Percentiles rank a stretch among this genome's conserved stretches.
Evolutionary conservation across 2,113 vertebrate species (phyloP).

Genomic region (Daboia siamensis): DNA sequence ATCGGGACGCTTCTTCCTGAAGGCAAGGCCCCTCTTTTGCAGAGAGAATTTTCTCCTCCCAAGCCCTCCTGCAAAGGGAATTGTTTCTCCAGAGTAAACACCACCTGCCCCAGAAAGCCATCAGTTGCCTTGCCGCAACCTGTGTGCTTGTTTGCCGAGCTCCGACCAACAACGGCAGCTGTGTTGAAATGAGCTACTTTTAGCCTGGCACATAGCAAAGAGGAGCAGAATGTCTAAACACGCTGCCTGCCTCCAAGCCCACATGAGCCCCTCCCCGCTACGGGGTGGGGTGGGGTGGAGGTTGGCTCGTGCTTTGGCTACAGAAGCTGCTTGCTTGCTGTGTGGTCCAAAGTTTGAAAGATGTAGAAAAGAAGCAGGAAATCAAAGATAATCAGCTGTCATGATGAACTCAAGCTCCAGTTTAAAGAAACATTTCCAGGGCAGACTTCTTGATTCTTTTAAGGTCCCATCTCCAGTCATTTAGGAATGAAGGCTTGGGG

Average conservation of each 20-base stretch:
- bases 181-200: slow-evolving; percentile 13
- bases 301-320: neutral
- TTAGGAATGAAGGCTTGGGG: neutral
- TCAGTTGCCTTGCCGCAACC: neutral
- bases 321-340: neutral
- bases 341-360: neutral
- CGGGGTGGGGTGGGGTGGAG: neutral
- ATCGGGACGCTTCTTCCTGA: neutral
- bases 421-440: neutral
- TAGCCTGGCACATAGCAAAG: neutral
- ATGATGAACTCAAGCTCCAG: neutral
- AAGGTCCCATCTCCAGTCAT: neutral
- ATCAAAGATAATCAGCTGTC: neutral
- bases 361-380: neutral
- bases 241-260: neutral
- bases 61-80: neutral
- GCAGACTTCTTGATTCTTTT: neutral
- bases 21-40: neutral
- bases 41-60: neutral
- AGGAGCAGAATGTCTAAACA: neutral
- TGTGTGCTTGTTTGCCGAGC: neutral
- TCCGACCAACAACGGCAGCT: neutral
- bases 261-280: neutral
- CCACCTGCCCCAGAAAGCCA: neutral
- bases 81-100: neutral